Percentiles rank a stretch among this genome's conserved stretches.
phyloP scores from a whole-genome alignment of 2,113 vertebrate genomes.

The Chamaea fasciata region DNA sequence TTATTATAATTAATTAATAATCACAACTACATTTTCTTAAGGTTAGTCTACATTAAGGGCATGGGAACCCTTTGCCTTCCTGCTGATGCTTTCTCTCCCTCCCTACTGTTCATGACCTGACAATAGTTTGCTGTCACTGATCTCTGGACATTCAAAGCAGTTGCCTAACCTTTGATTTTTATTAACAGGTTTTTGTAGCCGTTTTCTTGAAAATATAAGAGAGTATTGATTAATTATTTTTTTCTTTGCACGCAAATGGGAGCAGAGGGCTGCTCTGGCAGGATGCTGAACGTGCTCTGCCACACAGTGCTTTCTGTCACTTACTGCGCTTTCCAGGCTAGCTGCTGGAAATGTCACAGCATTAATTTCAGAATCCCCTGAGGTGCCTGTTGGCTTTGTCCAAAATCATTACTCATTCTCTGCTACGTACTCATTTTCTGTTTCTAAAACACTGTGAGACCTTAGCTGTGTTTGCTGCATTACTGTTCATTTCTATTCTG shows the following conservation, averaged over 20 bases:
- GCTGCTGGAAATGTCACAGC: conserved; percentile 17
- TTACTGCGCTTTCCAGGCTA: background rate
- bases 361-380: conserved; percentile 12
- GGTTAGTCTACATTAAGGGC: background rate
- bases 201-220: background rate
- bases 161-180: background rate
- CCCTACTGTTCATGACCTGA: background rate
- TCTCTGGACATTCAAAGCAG: background rate
- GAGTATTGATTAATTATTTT: background rate
- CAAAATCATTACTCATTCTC: background rate
- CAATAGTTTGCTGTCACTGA: background rate
- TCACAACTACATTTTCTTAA: background rate
- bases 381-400: conserved; percentile 20
- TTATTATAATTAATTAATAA: background rate
- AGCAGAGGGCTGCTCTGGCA: background rate
- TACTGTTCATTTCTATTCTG: background rate
- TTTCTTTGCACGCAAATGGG: background rate
- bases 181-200: background rate
- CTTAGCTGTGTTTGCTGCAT: background rate
- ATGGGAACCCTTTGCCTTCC: background rate
- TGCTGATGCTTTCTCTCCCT: background rate
- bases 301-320: background rate
- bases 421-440: background rate
- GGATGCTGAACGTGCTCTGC: background rate
- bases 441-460: background rate